These are phyloP conservation scores for Porites cylindrica DNA, from an alignment of 92 coral and sea anemone species.

Conservation along the genomic window DNA sequence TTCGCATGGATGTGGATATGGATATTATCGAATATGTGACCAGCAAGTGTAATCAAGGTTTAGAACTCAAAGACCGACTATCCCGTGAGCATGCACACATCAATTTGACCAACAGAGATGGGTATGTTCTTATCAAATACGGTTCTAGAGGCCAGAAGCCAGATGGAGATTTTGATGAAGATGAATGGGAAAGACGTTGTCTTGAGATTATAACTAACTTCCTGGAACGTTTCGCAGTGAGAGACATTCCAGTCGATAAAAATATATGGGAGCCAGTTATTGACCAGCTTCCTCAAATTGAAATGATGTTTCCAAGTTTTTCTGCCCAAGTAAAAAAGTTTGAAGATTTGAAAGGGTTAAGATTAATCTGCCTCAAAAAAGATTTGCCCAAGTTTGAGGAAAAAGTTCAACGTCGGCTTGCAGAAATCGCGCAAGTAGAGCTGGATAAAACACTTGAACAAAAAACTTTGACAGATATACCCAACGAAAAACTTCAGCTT, in stretches of 20 bases:
- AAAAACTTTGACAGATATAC: constrained; percentile 22
- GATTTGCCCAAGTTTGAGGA: constrained; percentile 19
- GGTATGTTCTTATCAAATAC: constrained; percentile 21
- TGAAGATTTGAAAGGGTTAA: constrained; percentile 21
- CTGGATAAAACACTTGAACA: constrained; percentile 29
- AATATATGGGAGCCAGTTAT: constrained; percentile 19
- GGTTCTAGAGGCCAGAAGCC: neutral
- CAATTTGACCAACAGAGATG: constrained; percentile 28
- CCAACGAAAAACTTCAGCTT: constrained; percentile 30
- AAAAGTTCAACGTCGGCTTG: neutral
- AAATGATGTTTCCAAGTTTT: constrained; percentile 5
- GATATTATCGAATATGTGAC: constrained; percentile 23
- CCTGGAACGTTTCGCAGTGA: neutral
- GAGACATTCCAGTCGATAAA: constrained; percentile 15
- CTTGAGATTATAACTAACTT: neutral
- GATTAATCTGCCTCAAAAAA: constrained; percentile 4
- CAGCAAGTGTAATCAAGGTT: constrained; percentile 18
- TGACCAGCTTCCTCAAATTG: constrained; percentile 16
- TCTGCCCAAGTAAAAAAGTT: constrained; percentile 23
- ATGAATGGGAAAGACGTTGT: constrained; percentile 30
- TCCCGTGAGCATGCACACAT: neutral
- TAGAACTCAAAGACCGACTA: constrained; percentile 10
- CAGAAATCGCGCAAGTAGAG: constrained; percentile 11
- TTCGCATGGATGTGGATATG: constrained; percentile 20
- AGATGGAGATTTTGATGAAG: constrained; percentile 24